Base-by-base conservation (phyloP, 1,140 invertebrate genomes). In the Lutraria rhynchaena region DNA sequence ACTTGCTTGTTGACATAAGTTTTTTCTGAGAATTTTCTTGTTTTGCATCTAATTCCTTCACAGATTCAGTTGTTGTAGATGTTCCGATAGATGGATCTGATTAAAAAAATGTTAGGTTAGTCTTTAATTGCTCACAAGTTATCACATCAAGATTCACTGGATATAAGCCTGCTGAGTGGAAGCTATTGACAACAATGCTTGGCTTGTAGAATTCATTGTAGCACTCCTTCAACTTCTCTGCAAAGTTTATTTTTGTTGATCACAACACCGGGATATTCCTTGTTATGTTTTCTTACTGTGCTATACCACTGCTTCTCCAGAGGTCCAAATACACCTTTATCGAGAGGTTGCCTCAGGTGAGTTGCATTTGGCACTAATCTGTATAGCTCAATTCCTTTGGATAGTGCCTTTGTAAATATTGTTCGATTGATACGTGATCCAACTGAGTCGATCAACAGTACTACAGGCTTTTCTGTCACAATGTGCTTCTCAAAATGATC, bases 361-460 rank as follows among this genome's bases (percentile, higher is more conserved):
- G 61, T 84, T 17, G 44, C 83, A 70, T 84, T 81, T 17, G 60
- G 51, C 24, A 69, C 53, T 49, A 84, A 57, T 69, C 70, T 69
- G 35, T 84, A 81, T 44, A 76, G 37, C 53, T 81, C 83, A 60
- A 75, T 84, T 19, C 69, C 63, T 11, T 76, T 75, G n/a, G 53
- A 9, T 31, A 13, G 17, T 5, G 58, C 76, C 22, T 44, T 46
- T 22, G 19, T 17, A 58, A 82, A 67, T 46, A 76, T 51, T 3
- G 0, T 29, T 1, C 24, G n/a, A 51, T 63, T 33, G 7, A 76
- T 53, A 22, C 51, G 60, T 15, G 35, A 51, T 9, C 60, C 24
- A 29, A 81, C 22, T 27, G 67, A 73, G 35, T 82, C 69, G 0
- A 65, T 74, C 35, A 82, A 31, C 33, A 82, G 55, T n/a, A 82